Base-by-base conservation (phyloP, 2,113 vertebrate genomes). In the Anguilla japonica region DNA sequence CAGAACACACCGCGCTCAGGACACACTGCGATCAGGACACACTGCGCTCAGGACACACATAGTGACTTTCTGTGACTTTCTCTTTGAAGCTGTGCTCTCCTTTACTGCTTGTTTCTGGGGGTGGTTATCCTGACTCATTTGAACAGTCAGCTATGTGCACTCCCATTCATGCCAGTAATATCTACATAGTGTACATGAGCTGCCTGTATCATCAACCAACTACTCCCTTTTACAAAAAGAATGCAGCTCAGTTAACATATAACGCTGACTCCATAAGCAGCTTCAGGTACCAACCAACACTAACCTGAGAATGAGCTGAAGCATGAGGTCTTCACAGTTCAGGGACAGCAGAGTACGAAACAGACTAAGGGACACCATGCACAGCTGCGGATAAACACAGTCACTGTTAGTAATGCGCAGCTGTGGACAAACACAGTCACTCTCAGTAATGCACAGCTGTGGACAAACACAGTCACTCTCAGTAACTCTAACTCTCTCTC, bases 361-460 rank as follows among this genome's bases (percentile, higher is more conserved):
- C 88, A 99, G 97, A 93, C 97, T 98, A 90, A 99, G 91, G 0
- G 98, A 99, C 39, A 99, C 98, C 98, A 99, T 98, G 92, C 98
- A 99, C 89, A 99, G 96, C 98, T 98, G 94, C 26, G 80, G 57
- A 26, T 11, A 11, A 53, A 53, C 50, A 53, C 50, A 53, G 11
- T 53, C 11, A 53, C 11, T 14, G 34, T 34, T 34, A 99, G 96
- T 98, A 97, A 99, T 98, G 92, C 98, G 99, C 89, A 99, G 96
- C 98, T 98, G 94, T n/a, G 80, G 57, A 26, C 50, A 11, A 53
- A 53, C 50, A 53, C 50, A 53, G 11, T 53, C 11, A 53, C 11
- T 2, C 34, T 34, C 34, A 99, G 96, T 98, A 97, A 99, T 98
- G 92, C 98, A 99, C 89, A 99, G 96, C 98, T 98, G 94, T n/a